Base-by-base conservation (phyloP, 2,888 invertebrate genomes). In the Parapristionchus giblindavisi region DNA sequence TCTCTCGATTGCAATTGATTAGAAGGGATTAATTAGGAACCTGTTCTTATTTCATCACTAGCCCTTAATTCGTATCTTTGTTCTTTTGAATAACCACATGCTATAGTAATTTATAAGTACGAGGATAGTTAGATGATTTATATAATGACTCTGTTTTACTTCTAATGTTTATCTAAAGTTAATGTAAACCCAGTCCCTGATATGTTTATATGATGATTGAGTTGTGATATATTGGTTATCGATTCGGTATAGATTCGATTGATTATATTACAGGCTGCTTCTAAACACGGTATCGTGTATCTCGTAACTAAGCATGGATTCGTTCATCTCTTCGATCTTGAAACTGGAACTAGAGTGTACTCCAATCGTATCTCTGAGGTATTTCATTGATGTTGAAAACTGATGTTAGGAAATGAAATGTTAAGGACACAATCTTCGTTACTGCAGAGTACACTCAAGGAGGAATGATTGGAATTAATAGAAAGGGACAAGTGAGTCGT, bases 361-460 rank as follows among this genome's bases (percentile, higher is more conserved):
- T 97, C 97, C 94, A 97, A 98, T 91, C 92, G 98, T 76, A 98
- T 99, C 89, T 96, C 96, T 65, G 94, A 94, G n/a, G n/a, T n/a
- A n/a, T n/a, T n/a, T n/a, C n/a, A n/a, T n/a, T n/a, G n/a, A n/a
- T n/a, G n/a, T n/a, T n/a, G n/a, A n/a, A n/a, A n/a, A n/a, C n/a
- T n/a, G n/a, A n/a, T n/a, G n/a, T n/a, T n/a, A n/a, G n/a, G n/a
- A n/a, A n/a, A n/a, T n/a, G n/a, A n/a, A n/a, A n/a, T n/a, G n/a
- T n/a, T n/a, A n/a, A n/a, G 6, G 98, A 99, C 88, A 98, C 98
- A 14, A 96, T 99, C 87, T 99, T 99, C 89, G 96, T 98, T 63
- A 98, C 98, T 0, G 96, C 97, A 1, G 94, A 95, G 0, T 96
- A 98, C 89, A 91, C 93, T 0, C 94, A 95, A 61, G 94, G 95